Percentiles rank a stretch among this genome's conserved stretches.
Evolutionary conservation across 2,888 invertebrate genomes (phyloP).

Genomic region (Pollenia griseotomentosa): DNA sequence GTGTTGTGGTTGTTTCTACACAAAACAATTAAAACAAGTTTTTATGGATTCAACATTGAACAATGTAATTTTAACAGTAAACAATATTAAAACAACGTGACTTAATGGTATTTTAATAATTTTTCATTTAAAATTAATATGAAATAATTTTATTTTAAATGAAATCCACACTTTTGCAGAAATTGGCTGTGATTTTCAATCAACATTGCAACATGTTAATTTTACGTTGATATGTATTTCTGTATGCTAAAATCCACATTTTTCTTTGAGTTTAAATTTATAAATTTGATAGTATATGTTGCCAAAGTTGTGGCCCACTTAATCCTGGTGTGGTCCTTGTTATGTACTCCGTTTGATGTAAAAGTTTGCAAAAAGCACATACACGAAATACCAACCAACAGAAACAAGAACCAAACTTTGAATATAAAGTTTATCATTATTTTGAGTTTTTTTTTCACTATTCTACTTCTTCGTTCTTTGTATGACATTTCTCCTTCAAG

Average conservation of each 20-base stretch:
- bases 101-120: too few relatives aligned
- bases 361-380: conserved; percentile 33
- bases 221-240: too few relatives aligned
- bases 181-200: too few relatives aligned
- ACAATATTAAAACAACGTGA: too few relatives aligned
- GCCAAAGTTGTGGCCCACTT: conserved; percentile 58
- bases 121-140: too few relatives aligned
- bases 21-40: too few relatives aligned
- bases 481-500: conserved; percentile 60
- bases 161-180: too few relatives aligned
- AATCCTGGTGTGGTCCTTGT: conserved; percentile 59
- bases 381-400: conserved; percentile 13
- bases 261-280: conserved; percentile 25
- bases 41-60: too few relatives aligned
- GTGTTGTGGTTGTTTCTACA: too few relatives aligned
- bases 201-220: too few relatives aligned
- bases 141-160: too few relatives aligned
- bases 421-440: conserved; percentile 65
- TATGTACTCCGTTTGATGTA: conserved; percentile 20
- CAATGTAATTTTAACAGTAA: too few relatives aligned
- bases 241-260: neutral
- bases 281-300: conserved; percentile 12
- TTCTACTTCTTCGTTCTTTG: conserved; percentile 44
- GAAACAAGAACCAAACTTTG: conserved; percentile 55
- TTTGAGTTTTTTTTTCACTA: neutral